phyloP scores from a whole-genome alignment of 2,888 invertebrate genomes.

The Meandrusa payeni region DNA sequence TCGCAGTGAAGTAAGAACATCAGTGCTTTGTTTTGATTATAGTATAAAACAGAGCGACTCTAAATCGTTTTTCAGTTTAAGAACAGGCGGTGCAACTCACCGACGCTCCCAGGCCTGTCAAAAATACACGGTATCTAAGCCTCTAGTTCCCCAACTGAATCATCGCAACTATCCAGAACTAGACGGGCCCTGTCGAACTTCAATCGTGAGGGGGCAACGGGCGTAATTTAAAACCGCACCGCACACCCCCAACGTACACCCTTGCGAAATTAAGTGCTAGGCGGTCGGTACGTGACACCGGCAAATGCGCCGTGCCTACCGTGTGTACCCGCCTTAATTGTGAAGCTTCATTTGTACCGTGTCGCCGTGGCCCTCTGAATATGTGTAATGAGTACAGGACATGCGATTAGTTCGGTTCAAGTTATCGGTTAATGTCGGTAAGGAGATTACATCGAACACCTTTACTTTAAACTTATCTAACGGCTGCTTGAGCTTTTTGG shows the following conservation, averaged over 20 bases:
- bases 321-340: conserved; percentile 71
- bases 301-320: conserved; percentile 70
- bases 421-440: background rate
- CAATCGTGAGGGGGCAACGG: conserved; percentile 47
- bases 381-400: conserved; percentile 1
- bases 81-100: too few species aligned
- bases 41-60: too few species aligned
- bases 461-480: too few species aligned
- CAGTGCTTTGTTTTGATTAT: too few species aligned
- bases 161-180: conserved; percentile 37
- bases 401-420: background rate
- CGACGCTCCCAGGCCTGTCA: conserved; percentile 3
- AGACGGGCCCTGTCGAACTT: conserved; percentile 43
- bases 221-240: conserved; percentile 76
- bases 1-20: too few species aligned
- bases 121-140: conserved; percentile 14
- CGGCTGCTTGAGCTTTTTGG: too few species aligned
- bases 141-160: conserved; percentile 30
- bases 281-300: conserved; percentile 72
- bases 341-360: conserved; percentile 65
- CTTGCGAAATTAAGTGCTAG: conserved; percentile 74
- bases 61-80: too few species aligned
- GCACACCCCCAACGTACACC: conserved; percentile 42
- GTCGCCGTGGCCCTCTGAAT: conserved; percentile 27
- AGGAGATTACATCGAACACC: too few species aligned